A percentile compares a stretch with the other conserved stretches of the same genome.
Conservation (phyloP, 2,113 vertebrate genomes). For the Oncorhynchus clarkii region DNA sequence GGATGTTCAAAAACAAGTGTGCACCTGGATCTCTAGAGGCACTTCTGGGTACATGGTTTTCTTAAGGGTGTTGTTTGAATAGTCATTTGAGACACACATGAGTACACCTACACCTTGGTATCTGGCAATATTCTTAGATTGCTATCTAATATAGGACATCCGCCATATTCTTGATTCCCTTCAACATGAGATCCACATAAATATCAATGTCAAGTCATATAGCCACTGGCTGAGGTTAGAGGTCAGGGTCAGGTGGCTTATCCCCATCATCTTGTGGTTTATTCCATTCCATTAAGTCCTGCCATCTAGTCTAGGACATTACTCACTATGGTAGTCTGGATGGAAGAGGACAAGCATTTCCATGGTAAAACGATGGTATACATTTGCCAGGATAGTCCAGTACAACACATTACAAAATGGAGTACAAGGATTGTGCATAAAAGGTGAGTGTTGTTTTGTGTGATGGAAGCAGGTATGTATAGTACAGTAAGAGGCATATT, state of each 20-base stretch:
- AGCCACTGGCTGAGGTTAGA: neutral
- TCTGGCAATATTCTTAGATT: too few relatives aligned
- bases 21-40: too few relatives aligned
- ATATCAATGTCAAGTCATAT: neutral
- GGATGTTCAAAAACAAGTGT: too few relatives aligned
- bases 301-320: neutral
- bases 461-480: neutral
- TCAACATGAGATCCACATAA: neutral
- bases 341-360: constrained; percentile 1
- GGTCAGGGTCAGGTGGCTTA: neutral
- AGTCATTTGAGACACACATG: too few relatives aligned
- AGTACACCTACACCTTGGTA: too few relatives aligned
- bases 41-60: too few relatives aligned
- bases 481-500: neutral
- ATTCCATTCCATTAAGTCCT: constrained; percentile 11
- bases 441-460: neutral
- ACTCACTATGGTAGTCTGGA: neutral
- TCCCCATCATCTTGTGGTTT: constrained; percentile 10
- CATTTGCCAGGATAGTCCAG: neutral
- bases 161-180: too few relatives aligned
- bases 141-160: too few relatives aligned
- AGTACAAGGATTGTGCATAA: constrained; percentile 2
- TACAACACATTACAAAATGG: neutral
- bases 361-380: neutral
- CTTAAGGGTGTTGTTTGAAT: too few relatives aligned